A percentile compares a stretch with the other conserved stretches of the same genome.
Evolutionary conservation across 2,113 vertebrate species (phyloP).

Genomic region (Seriola rivoliana): DNA sequence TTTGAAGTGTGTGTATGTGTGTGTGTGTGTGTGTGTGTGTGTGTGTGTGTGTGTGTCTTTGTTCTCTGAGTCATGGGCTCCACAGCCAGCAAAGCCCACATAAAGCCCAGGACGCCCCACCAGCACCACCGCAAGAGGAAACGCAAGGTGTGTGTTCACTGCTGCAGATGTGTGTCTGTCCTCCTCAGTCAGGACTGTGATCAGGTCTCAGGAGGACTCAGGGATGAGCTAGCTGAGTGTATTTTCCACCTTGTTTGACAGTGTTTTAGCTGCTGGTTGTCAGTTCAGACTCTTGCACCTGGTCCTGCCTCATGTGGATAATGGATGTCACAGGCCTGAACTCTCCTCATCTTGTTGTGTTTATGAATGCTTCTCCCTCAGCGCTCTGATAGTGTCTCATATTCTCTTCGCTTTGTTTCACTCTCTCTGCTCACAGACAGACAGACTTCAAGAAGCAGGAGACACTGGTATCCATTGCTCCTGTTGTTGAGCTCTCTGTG

Average conservation of each 20-base stretch:
- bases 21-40: background rate
- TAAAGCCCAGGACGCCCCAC: constrained; percentile 14
- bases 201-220: background rate
- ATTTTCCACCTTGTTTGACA: background rate
- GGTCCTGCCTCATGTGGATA: background rate
- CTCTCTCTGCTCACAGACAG: too few species aligned
- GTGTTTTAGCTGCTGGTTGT: background rate
- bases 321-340: background rate
- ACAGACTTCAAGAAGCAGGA: constrained; percentile 18
- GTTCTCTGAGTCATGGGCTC: constrained; percentile 63
- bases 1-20: background rate
- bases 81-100: constrained; percentile 57
- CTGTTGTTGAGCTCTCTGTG: background rate
- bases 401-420: too few species aligned
- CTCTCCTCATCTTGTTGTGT: background rate
- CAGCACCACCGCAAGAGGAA: constrained; percentile 57
- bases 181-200: background rate
- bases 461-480: background rate
- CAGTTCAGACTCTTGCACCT: background rate
- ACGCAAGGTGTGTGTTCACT: constrained; percentile 63
- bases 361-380: background rate
- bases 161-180: background rate
- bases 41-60: constrained; percentile 3
- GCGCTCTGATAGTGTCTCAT: background rate
- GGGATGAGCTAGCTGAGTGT: background rate